Evolutionary conservation across 1,140 invertebrate genomes (phyloP).

Genomic region (Limonius californicus): DNA sequence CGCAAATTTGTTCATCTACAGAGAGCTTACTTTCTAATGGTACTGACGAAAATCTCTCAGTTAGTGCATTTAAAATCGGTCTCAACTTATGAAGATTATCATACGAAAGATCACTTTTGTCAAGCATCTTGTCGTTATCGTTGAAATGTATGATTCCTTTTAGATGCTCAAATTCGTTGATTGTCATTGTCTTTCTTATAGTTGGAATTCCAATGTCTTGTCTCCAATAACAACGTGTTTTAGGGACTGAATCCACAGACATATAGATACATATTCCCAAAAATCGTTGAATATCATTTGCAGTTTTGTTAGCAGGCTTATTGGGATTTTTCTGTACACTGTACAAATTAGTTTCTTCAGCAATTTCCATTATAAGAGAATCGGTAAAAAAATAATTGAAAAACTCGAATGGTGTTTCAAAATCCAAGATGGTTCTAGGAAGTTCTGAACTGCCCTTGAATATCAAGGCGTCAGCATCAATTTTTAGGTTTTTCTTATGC

Average conservation of each 20-base stretch:
- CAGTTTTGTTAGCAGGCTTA: neutral
- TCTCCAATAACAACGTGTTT: neutral
- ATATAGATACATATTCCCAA: neutral
- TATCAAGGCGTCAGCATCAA: no score
- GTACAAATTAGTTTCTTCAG: neutral
- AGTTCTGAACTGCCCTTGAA: no score
- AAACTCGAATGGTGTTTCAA: neutral
- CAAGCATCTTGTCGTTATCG: neutral
- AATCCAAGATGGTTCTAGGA: neutral
- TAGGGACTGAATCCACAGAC: neutral
- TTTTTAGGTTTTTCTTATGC: no score
- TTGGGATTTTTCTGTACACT: neutral
- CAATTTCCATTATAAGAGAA: neutral
- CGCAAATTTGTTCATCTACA: neutral
- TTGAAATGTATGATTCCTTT: neutral
- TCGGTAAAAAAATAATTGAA: neutral
- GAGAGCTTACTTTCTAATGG: neutral
- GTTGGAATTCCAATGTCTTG: neutral
- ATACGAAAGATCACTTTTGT: neutral
- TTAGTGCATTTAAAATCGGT: neutral
- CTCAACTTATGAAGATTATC: neutral
- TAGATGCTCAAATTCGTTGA: neutral
- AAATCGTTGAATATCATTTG: neutral
- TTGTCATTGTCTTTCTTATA: neutral
- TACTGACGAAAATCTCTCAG: neutral